A percentile compares a stretch with the other conserved stretches of the same genome.
These are phyloP conservation scores for Eospalax fontanierii DNA, from an alignment of 2,797 vertebrate species.

Conservation along the genomic window DNA sequence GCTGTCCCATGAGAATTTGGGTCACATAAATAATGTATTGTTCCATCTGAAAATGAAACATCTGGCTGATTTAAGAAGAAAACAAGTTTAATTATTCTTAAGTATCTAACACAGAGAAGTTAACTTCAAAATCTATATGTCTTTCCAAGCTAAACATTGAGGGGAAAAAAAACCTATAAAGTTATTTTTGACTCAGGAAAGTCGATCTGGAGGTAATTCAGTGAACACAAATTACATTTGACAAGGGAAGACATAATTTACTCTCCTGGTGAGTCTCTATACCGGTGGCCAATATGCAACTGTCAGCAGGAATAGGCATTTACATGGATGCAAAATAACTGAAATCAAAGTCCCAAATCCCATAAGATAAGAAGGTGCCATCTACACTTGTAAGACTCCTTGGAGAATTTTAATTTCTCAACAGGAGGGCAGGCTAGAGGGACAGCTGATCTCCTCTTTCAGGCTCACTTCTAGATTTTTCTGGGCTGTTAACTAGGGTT, in stretches of 20 bases:
- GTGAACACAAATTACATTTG: constrained; percentile 72
- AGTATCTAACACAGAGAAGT: constrained; percentile 76
- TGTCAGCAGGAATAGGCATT: constrained; percentile 70
- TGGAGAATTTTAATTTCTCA: constrained; percentile 50
- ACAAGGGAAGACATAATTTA: constrained; percentile 78
- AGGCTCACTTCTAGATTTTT: neutral
- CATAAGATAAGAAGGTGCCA: constrained; percentile 19
- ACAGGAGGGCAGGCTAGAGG: neutral
- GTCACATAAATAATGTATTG: constrained; percentile 77
- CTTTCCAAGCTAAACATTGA: constrained; percentile 73
- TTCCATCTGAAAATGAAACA: constrained; percentile 81
- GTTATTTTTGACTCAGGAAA: constrained; percentile 82
- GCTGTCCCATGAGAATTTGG: constrained; percentile 69
- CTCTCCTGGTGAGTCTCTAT: constrained; percentile 63
- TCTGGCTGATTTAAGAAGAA: constrained; percentile 76
- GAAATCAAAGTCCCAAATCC: constrained; percentile 30
- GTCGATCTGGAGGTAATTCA: constrained; percentile 82
- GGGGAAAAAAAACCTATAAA: neutral
- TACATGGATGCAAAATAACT: constrained; percentile 63
- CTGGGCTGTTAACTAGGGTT: neutral
- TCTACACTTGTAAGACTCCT: neutral
- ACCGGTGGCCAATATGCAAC: constrained; percentile 19
- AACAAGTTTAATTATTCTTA: constrained; percentile 72
- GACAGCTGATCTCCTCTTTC: neutral
- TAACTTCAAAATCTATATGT: constrained; percentile 78